A percentile compares a stretch with the other conserved stretches of the same genome.
These are phyloP conservation scores for Saturnia pavonia DNA, from an alignment of 2,888 invertebrate species.

Conservation along the genomic window DNA sequence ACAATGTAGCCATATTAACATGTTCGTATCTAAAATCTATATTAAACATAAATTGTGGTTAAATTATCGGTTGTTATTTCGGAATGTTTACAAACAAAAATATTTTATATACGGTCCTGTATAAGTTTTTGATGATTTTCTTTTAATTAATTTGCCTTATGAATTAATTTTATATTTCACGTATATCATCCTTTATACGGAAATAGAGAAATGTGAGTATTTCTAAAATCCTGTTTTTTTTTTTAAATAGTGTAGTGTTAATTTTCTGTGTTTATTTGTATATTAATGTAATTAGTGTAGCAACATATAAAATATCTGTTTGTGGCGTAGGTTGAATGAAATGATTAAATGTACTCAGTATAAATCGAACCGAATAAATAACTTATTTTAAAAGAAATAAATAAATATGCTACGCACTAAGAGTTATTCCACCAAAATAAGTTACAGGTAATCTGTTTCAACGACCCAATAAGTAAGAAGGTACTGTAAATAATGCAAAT, in stretches of 20 bases:
- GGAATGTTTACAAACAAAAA: not conserved
- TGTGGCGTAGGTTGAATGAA: not conserved
- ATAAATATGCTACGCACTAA: too few species aligned
- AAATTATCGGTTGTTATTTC: not conserved
- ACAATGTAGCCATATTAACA: not conserved
- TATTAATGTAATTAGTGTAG: not conserved
- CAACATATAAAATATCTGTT: not conserved
- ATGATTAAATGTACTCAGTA: not conserved
- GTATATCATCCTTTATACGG: too few species aligned
- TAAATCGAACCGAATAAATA: too few species aligned
- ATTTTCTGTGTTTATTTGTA: not conserved
- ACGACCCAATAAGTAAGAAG: not conserved
- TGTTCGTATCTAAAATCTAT: not conserved
- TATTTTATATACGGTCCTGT: too few species aligned
- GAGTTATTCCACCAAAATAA: too few species aligned
- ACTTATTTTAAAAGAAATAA: too few species aligned
- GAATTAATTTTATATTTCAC: not conserved
- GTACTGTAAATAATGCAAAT: not conserved
- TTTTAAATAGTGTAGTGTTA: not conserved
- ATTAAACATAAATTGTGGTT: not conserved
- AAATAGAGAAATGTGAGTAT: not conserved
- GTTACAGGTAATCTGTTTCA: too few species aligned
- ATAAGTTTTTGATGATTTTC: not conserved
- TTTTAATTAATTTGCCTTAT: not conserved
- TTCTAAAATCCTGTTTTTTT: not conserved